A percentile compares a stretch with the other conserved stretches of the same genome.
phyloP scores from a whole-genome alignment of 2,888 invertebrate species.

The Lampropteryx suffumata region DNA sequence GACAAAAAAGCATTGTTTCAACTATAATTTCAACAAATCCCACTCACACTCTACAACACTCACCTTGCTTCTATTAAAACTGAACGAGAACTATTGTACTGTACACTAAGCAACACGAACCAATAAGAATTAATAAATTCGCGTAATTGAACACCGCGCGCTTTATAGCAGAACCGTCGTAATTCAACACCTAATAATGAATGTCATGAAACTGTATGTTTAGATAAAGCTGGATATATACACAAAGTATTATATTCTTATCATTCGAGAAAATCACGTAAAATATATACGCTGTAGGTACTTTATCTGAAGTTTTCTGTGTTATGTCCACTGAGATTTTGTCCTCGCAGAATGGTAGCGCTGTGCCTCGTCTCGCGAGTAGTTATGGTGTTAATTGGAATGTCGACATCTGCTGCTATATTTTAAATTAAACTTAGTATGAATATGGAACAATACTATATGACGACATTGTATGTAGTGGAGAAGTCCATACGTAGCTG shows the following conservation, averaged over 20 bases:
- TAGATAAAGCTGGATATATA: slow-evolving; percentile 34
- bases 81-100: slow-evolving; percentile 8
- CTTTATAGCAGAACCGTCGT: slow-evolving; percentile 12
- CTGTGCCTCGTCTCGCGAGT: slow-evolving; percentile 37
- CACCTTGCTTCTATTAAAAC: slow-evolving; percentile 19
- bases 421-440: slow-evolving; percentile 12
- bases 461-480: too few relatives aligned
- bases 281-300: slow-evolving; percentile 18
- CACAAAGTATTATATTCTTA: slow-evolving; percentile 26
- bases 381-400: slow-evolving; percentile 48
- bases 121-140: slow-evolving; percentile 13
- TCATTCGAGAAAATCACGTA: slow-evolving; percentile 31
- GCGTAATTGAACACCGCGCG: slow-evolving; percentile 26
- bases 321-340: slow-evolving; percentile 34
- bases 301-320: slow-evolving; percentile 35
- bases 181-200: slow-evolving; percentile 18
- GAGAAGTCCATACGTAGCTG: not conserved
- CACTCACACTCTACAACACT: slow-evolving; percentile 17
- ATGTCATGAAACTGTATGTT: slow-evolving; percentile 22
- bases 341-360: slow-evolving; percentile 33
- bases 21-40: too few relatives aligned
- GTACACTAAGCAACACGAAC: not conserved
- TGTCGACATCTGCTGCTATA: slow-evolving; percentile 32
- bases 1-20: too few relatives aligned
- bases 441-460: not conserved